A percentile compares a stretch with the other conserved stretches of the same genome.
Evolutionary conservation across 1,140 invertebrate species (phyloP).

Genomic region (Zaprionus lachaisei): DNA sequence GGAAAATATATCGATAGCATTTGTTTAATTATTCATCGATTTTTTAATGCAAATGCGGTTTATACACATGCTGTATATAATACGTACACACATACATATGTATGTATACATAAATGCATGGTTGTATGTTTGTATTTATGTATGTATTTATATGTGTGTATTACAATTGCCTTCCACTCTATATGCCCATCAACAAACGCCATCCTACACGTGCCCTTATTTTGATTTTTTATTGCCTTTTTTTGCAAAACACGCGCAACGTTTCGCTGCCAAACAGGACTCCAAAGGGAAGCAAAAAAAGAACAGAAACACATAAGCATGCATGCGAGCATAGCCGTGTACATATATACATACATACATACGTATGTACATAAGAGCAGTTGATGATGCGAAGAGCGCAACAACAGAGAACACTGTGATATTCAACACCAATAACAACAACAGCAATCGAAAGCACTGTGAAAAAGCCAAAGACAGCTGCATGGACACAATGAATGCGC

Average conservation of each 20-base stretch:
- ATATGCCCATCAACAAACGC: not conserved
- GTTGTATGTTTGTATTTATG: not conserved
- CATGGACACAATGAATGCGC: not conserved
- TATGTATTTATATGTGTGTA: not conserved
- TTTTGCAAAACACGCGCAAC: slow-evolving; percentile 55
- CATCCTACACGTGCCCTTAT: slow-evolving; percentile 76
- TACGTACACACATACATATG: no score
- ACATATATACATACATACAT: not conserved
- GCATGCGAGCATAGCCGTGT: not conserved
- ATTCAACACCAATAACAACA: slow-evolving; percentile 35
- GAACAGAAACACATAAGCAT: slow-evolving; percentile 4
- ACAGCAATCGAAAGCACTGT: not conserved
- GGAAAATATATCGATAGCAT: not conserved
- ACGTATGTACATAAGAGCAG: slow-evolving; percentile 42
- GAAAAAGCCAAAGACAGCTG: not conserved
- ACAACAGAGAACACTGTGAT: slow-evolving; percentile 37
- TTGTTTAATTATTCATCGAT: not conserved
- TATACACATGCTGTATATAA: no score
- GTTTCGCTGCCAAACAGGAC: slow-evolving; percentile 45
- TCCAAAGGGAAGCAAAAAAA: slow-evolving; percentile 22
- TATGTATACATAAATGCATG: slow-evolving; percentile 1
- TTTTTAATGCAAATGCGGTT: no score
- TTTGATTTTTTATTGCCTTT: slow-evolving; percentile 52
- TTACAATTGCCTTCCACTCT: not conserved
- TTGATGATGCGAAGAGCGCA: slow-evolving; percentile 53